Evolutionary conservation across 1,140 invertebrate species (phyloP), one percentile per base, ranked within the genome.

Genomic region (Eciton burchellii): DNA sequence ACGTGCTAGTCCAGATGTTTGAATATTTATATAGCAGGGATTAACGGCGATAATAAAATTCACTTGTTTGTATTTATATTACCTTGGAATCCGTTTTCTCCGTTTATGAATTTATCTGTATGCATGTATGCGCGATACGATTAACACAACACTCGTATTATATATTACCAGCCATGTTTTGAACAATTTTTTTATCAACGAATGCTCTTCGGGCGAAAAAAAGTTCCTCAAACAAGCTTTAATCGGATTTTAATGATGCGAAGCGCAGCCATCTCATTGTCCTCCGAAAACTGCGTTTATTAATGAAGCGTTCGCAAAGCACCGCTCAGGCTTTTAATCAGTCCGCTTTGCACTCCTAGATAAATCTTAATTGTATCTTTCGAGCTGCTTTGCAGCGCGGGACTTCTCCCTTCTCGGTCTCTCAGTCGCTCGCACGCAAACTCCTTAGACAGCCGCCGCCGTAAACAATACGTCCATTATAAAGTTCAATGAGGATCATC

Each of bases 301-400:
- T 86, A 86, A 86, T 57, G 71, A 49, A 86, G 45, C 49, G 65
- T 86, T 84, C 83, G 66, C 41, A 73, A 84, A 86, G 54, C 49
- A 52, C 52, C 29, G 56, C 60, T 76, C 63, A 45, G 68, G 82
- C 85, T 83, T 86, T 86, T 85, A 86, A 86, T 86, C 85, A 86
- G 52, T 86, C 71, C 85, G 81, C 57, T 71, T 70, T 71, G 77
- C 79, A 45, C 63, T 71, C 43, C 41, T 77, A 86, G 71, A 86
- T 86, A 86, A 86, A 86, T 86, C 85, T 86, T 86, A 86, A 86
- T 86, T 86, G 84, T 83, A 76, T 86, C 85, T 86, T 86, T 86
- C 79, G 84, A 71, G 81, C 81, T 71, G 70, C 65, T 82, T 86
- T 72, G 77, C 63, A 56, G 43, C 49, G 12, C 19, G 63, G 65